phyloP scores from a whole-genome alignment of 2,113 vertebrate genomes.

The Mastomys natalensis region DNA sequence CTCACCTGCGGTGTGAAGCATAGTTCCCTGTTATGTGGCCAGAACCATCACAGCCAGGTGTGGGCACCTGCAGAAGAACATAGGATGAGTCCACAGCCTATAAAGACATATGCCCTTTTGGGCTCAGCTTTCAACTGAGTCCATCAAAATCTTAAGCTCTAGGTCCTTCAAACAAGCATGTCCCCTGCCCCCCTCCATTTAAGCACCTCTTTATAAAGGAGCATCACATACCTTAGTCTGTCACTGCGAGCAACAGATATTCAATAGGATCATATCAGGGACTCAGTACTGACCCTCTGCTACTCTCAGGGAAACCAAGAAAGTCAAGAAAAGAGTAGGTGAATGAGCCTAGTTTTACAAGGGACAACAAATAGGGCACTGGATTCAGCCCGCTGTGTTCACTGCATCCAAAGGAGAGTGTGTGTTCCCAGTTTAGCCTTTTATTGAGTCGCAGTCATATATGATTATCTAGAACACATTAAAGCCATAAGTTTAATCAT shows the following conservation, averaged over 20 bases:
- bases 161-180: not conserved
- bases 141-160: not conserved
- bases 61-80: constrained; percentile 88
- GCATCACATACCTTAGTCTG: not conserved
- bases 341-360: not conserved
- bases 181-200: not conserved
- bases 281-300: not conserved
- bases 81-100: constrained; percentile 43
- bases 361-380: too few relatives aligned
- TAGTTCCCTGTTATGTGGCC: constrained; percentile 93
- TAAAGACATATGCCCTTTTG: not conserved
- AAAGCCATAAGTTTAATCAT: not conserved
- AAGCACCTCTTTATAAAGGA: not conserved
- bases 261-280: not conserved
- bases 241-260: not conserved
- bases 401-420: not conserved
- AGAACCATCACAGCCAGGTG: constrained; percentile 91
- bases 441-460: not conserved
- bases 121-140: not conserved
- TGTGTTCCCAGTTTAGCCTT: too few relatives aligned
- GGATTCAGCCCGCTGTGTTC: too few relatives aligned
- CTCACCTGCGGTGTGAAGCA: constrained; percentile 91
- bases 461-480: not conserved
- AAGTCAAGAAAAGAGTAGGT: not conserved
- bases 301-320: not conserved